Percentiles rank a stretch among this genome's conserved stretches.
These are phyloP conservation scores for Eretmochelys imbricata DNA, from an alignment of 2,113 vertebrate species.

Conservation along the genomic window DNA sequence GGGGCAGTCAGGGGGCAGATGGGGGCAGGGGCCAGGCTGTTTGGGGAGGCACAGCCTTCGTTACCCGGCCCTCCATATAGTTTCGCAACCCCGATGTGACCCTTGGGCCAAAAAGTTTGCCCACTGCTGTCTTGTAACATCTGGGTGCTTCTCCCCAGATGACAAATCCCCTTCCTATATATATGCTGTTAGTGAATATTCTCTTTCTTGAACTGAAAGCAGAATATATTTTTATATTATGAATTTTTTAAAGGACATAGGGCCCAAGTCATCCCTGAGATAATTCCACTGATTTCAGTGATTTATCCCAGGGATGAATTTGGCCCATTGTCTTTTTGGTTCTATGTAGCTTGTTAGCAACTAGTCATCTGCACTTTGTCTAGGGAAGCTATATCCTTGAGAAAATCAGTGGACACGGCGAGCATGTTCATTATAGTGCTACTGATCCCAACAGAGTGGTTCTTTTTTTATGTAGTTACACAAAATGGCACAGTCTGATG, in stretches of 20 bases:
- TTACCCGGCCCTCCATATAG: too few relatives aligned
- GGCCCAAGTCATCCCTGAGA: neutral
- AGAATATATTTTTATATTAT: neutral
- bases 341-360: neutral
- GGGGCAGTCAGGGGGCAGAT: too few relatives aligned
- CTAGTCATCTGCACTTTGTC: neutral
- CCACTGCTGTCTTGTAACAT: neutral
- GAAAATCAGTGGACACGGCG: neutral
- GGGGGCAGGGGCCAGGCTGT: too few relatives aligned
- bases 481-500: neutral
- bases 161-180: neutral
- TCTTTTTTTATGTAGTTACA: neutral
- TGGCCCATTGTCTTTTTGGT: neutral
- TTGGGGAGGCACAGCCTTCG: too few relatives aligned
- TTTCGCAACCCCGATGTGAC: too few relatives aligned
- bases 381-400: neutral
- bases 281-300: neutral
- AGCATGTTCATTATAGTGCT: neutral
- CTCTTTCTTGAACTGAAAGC: neutral
- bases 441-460: neutral
- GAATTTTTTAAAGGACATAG: neutral
- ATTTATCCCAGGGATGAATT: neutral
- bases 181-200: neutral
- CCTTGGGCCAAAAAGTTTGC: too few relatives aligned
- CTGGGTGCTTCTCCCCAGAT: neutral